A percentile compares a stretch with the other conserved stretches of the same genome.
Conservation (phyloP, 2,113 vertebrate genomes). For the Psammodynastes pulverulentus region DNA sequence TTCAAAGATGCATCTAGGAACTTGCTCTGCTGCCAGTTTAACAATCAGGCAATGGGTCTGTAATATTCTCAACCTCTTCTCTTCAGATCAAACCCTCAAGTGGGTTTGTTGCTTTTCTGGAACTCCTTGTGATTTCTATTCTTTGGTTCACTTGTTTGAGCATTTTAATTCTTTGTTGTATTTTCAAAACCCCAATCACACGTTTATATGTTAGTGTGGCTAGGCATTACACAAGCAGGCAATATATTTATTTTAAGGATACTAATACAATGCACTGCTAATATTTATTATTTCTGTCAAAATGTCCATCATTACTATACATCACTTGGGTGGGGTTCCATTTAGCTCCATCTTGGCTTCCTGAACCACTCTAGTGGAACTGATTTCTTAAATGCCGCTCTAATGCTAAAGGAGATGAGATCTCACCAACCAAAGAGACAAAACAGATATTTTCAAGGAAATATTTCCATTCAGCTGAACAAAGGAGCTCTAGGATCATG, state of each 20-base stretch:
- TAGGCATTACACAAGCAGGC: not conserved
- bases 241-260: not conserved
- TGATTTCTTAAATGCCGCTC: not conserved
- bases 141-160: not conserved
- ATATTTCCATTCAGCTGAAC: not conserved
- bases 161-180: not conserved
- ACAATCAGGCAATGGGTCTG: not conserved
- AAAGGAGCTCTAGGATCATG: not conserved
- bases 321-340: not conserved
- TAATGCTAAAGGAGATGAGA: not conserved
- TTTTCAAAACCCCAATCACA: not conserved
- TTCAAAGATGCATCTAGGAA: too few species aligned
- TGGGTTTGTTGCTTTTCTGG: not conserved
- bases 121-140: not conserved
- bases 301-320: not conserved
- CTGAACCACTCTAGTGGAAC: too few species aligned
- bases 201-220: not conserved
- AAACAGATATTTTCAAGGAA: not conserved
- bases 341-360: not conserved
- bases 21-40: not conserved
- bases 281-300: not conserved
- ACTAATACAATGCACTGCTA: not conserved
- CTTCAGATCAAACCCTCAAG: not conserved
- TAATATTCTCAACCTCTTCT: not conserved
- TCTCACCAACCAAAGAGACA: not conserved